These are phyloP conservation scores for Liasis olivaceus DNA, from an alignment of 2,797 vertebrate genomes.

Conservation along the genomic window DNA sequence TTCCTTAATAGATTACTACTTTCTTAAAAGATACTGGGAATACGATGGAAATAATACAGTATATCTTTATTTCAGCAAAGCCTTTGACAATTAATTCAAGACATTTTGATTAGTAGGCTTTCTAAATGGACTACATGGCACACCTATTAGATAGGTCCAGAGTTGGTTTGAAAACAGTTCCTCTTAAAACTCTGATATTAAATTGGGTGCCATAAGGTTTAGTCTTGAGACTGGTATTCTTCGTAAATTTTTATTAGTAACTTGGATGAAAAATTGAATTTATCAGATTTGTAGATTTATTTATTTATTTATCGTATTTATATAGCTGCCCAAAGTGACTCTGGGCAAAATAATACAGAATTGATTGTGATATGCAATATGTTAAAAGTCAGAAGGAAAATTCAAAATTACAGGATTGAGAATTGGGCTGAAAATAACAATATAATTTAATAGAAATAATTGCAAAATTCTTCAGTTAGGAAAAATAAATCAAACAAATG, in stretches of 20 bases:
- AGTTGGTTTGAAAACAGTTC: not conserved
- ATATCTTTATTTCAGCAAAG: not conserved
- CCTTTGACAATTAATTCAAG: not conserved
- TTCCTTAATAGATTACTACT: not conserved
- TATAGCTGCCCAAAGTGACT: no score
- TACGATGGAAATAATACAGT: not conserved
- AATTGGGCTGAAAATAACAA: not conserved
- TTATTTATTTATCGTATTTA: no score
- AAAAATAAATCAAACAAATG: not conserved
- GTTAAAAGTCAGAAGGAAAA: not conserved
- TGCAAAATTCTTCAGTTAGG: not conserved
- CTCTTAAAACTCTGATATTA: not conserved
- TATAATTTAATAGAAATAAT: not conserved
- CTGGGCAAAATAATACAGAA: not conserved
- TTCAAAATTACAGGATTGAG: not conserved
- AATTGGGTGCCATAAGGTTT: not conserved
- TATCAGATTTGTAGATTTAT: not conserved
- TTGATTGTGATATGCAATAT: not conserved
- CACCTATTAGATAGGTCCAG: not conserved
- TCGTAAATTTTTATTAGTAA: not conserved
- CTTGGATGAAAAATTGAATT: not conserved
- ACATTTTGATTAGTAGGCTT: not conserved
- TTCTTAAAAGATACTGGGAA: no score
- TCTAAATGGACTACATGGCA: not conserved
- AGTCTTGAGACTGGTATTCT: not conserved